phyloP scores from a whole-genome alignment of 2,113 vertebrate genomes.

The Nestor notabilis region DNA sequence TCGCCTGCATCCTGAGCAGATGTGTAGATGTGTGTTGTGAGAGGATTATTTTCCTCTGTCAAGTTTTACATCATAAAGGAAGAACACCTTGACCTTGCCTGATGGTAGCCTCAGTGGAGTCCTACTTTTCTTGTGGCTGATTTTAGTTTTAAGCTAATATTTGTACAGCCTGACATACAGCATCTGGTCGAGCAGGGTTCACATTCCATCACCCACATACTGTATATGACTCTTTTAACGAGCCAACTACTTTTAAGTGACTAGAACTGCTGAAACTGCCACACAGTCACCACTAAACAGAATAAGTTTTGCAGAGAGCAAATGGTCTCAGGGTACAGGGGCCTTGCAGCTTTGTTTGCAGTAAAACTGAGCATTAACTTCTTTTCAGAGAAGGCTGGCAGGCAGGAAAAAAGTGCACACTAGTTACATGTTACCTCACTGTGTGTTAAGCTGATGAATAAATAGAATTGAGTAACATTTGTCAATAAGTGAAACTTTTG shows the following conservation, averaged over 20 bases:
- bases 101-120: neutral
- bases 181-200: neutral
- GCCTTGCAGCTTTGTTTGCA: constrained; percentile 14
- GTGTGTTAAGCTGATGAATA: constrained; percentile 34
- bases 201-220: neutral
- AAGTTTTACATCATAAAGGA: neutral
- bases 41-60: neutral
- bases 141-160: neutral
- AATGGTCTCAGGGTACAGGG: neutral
- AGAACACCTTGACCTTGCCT: neutral
- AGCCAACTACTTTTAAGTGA: neutral
- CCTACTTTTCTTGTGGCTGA: neutral
- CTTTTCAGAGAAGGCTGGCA: neutral
- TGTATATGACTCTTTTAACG: neutral
- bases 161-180: neutral
- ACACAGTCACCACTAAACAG: neutral
- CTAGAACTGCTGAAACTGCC: neutral
- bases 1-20: accelerated
- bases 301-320: neutral
- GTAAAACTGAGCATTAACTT: constrained; percentile 29
- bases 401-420: neutral
- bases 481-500: constrained; percentile 40
- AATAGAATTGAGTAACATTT: constrained; percentile 42
- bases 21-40: neutral
- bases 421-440: constrained; percentile 5